Base-by-base conservation (phyloP, 2,888 invertebrate genomes). In the Mimumesa dahlbomi region DNA sequence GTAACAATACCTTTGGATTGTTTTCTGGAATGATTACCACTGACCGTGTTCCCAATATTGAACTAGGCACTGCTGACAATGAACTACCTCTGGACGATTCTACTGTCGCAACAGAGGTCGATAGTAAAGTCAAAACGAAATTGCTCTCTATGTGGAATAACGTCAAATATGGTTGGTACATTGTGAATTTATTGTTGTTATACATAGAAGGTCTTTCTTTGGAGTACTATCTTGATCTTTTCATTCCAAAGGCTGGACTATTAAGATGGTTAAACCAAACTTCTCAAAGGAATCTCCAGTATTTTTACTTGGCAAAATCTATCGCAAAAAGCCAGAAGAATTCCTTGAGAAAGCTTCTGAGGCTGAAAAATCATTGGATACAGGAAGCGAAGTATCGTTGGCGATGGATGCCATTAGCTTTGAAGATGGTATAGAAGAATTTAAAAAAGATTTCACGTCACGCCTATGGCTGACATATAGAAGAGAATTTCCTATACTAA, bases 101-200 rank as follows among this genome's bases (percentile, higher is more conserved):
- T 1, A 75, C 67, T 0, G 75, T 81, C 7, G 74, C 77, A 11
- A 85, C 90, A 16, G 94, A 94, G 85, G 91, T 93, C 59, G 94
- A 94, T 88, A 93, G 93, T 83, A 95, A 94, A 91, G 93, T 97
- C 77, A 96, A 96, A 89, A 95, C 95, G 21, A 94, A 95, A 74
- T 89, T 97, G 53, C 90, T 96, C 84, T 95, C 96, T 38, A 95
- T 96, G 93, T 97, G 96, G 96, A 96, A 97, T 89, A 97, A 97
- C 90, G 94, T 97, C 65, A 96, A 96, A 91, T 96, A 96, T 90
- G 96, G 94, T 91, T 89, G 86, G 91, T 86, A 65, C 49, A 21
- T 63, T 14, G 5, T 5, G 9, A 85, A 86, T 87, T 46, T 2
- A 43, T 29, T 9, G n/a, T 31, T 4, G 40, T 4, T 4, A 2